Conservation (phyloP, 2,113 vertebrate genomes). For the Neomonachus schauinslandi region DNA sequence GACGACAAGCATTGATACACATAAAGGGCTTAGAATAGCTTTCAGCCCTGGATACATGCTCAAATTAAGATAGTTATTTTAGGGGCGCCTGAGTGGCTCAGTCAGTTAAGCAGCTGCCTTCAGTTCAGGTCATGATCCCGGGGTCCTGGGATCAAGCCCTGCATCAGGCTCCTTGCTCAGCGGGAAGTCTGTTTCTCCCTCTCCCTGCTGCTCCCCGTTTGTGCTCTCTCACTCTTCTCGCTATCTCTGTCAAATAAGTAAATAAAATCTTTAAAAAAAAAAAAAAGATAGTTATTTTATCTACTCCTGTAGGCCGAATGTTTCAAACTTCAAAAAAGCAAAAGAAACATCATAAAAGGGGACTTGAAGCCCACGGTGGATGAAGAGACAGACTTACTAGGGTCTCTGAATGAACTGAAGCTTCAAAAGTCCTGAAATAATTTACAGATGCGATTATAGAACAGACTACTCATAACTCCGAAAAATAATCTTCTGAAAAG, state of each 20-base stretch:
- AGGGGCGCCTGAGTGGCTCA: too few species aligned
- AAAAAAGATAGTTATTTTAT: background rate
- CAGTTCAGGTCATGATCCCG: too few species aligned
- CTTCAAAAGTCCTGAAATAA: constrained; percentile 19
- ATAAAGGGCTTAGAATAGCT: background rate
- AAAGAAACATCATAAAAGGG: background rate
- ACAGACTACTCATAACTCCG: background rate
- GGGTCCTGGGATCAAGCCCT: too few species aligned
- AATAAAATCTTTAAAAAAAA: background rate
- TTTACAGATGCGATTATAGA: background rate
- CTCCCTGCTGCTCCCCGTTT: too few species aligned
- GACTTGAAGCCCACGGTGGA: background rate
- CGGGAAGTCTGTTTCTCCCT: too few species aligned
- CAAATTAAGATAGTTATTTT: background rate
- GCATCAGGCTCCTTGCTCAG: too few species aligned
- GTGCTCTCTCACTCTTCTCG: too few species aligned
- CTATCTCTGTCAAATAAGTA: background rate
- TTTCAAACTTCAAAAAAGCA: background rate
- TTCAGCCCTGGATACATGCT: background rate
- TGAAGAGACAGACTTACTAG: background rate
- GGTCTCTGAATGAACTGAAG: background rate
- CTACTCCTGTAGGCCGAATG: background rate
- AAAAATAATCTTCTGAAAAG: background rate
- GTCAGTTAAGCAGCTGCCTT: too few species aligned
- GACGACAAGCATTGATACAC: background rate